Base-by-base conservation (phyloP, 2,797 vertebrate species). In the Petrocephalus schoutedeni region DNA sequence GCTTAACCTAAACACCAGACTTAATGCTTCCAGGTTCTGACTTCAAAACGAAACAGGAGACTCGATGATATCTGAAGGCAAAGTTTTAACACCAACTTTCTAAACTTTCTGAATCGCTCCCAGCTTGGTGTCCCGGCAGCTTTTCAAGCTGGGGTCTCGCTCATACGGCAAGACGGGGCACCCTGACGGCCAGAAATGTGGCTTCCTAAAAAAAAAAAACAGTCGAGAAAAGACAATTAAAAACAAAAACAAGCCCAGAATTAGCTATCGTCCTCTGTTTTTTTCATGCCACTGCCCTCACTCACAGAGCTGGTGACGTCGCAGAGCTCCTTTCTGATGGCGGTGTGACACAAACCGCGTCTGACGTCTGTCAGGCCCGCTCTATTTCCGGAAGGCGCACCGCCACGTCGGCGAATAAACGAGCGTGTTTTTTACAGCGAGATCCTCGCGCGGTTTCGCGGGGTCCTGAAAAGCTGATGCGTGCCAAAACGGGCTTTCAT, bases 401-500 rank as follows among this genome's bases (percentile, higher is more conserved):
- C 32, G 0, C 36, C 4, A 19, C 2, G 32, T 0, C 71, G 16
- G 12, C 16, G 14, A 45, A 67, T 45, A 51, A 23, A 82, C 23
- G 6, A 36, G 28, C n/a, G 21, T 53, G 45, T 54, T 53, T 28
- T 53, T 28, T 84, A 36, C 12, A 41, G 23, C 1, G 49, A 1
- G n/a, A 83, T 57, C 54, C 19, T 57, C 28, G 14, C 53, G 7
- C 54, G 23, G 12, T 58, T 53, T 19, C 21, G 84, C 6, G 5
- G 21, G 84, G 7, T 85, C 84, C 84, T 32, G 54, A 36, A 57
- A 41, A 36, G 84, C 53, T 85, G 28, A 85, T 14, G 28, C 8
- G 28, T 2, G n/a, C 51, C 57, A 53, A 53, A 77, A 45, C 36
- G 51, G 56, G 10, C 28, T 88, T 93, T 92, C 59, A 91, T 90